A percentile compares a stretch with the other conserved stretches of the same genome.
Evolutionary conservation across 2,113 vertebrate species (phyloP).

Genomic region (Gallinago paraguaiae): DNA sequence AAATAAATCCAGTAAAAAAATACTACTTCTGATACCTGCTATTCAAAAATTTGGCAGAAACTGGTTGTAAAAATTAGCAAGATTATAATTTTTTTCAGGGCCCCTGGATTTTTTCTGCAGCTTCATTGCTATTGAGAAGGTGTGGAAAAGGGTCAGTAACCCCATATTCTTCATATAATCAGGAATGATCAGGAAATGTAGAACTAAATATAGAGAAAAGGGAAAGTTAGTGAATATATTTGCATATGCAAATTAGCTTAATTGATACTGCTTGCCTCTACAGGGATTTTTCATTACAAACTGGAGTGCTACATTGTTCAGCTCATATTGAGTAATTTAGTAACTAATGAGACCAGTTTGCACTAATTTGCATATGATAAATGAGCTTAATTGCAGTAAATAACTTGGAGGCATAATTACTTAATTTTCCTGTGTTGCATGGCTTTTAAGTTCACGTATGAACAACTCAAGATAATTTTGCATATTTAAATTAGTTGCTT

Average conservation of each 20-base stretch:
- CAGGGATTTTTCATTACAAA: constrained; percentile 91
- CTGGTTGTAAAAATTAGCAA: neutral
- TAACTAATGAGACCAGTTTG: constrained; percentile 91
- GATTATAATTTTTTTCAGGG: neutral
- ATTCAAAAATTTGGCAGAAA: constrained; percentile 12
- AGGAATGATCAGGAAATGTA: constrained; percentile 80
- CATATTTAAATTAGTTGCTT: constrained; percentile 85
- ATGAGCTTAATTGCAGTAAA: constrained; percentile 91
- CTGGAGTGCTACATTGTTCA: constrained; percentile 90
- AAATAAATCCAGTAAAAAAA: neutral
- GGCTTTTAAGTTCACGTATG: constrained; percentile 88
- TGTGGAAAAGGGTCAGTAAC: constrained; percentile 67
- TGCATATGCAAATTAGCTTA: constrained; percentile 89
- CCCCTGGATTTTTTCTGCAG: constrained; percentile 3
- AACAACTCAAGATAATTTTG: constrained; percentile 87
- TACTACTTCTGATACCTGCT: neutral
- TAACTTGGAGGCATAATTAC: constrained; percentile 91
- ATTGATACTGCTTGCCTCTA: constrained; percentile 90
- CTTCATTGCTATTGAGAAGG: constrained; percentile 21
- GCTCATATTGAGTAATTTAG: constrained; percentile 91
- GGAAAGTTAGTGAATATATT: constrained; percentile 85
- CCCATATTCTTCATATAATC: constrained; percentile 68
- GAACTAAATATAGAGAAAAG: constrained; percentile 86
- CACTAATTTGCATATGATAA: constrained; percentile 92
- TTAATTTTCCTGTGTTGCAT: constrained; percentile 89